Percentiles rank a stretch among this genome's conserved stretches.
Conservation (phyloP, 2,797 vertebrate genomes). For the Leptodactylus fallax region DNA sequence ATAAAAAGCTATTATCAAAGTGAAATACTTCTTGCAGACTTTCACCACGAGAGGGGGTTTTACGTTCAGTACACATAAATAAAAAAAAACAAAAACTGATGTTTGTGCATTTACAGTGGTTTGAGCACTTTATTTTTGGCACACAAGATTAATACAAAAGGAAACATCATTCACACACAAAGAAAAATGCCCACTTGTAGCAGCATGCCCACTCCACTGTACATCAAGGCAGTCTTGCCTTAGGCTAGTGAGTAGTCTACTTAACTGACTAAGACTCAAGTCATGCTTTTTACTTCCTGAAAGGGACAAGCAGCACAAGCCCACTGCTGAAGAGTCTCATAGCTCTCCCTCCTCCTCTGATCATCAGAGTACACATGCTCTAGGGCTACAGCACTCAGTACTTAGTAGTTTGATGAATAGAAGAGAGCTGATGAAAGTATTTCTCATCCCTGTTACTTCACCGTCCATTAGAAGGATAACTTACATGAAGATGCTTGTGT, state of each 20-base stretch:
- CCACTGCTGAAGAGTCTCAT: slow-evolving; percentile 4
- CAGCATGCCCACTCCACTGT: slow-evolving; percentile 44
- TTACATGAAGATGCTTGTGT: slow-evolving; percentile 59
- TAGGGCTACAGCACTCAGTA: slow-evolving; percentile 21
- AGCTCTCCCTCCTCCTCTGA: slow-evolving; percentile 28
- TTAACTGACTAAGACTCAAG: slow-evolving; percentile 36
- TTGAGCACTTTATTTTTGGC: slow-evolving; percentile 51
- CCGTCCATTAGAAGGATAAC: slow-evolving; percentile 10
- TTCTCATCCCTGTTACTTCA: slow-evolving; percentile 2
- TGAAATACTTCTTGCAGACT: slow-evolving; percentile 12
- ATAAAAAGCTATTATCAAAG: neutral
- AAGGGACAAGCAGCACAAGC: slow-evolving; percentile 33
- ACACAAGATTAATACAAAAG: slow-evolving; percentile 50
- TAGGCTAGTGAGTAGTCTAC: slow-evolving; percentile 25
- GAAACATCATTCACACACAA: slow-evolving; percentile 33
- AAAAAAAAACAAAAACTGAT: slow-evolving; percentile 18
- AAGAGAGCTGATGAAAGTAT: slow-evolving; percentile 32
- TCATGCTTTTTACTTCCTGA: slow-evolving; percentile 43
- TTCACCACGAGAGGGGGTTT: slow-evolving; percentile 46
- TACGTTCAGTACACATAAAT: neutral
- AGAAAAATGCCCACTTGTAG: slow-evolving; percentile 52
- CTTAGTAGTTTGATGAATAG: slow-evolving; percentile 36
- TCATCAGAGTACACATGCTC: slow-evolving; percentile 30
- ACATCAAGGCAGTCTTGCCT: slow-evolving; percentile 49
- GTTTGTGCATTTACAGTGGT: slow-evolving; percentile 39